phyloP scores from a whole-genome alignment of 2,797 vertebrate species.

The Ambastaia sidthimunki region DNA sequence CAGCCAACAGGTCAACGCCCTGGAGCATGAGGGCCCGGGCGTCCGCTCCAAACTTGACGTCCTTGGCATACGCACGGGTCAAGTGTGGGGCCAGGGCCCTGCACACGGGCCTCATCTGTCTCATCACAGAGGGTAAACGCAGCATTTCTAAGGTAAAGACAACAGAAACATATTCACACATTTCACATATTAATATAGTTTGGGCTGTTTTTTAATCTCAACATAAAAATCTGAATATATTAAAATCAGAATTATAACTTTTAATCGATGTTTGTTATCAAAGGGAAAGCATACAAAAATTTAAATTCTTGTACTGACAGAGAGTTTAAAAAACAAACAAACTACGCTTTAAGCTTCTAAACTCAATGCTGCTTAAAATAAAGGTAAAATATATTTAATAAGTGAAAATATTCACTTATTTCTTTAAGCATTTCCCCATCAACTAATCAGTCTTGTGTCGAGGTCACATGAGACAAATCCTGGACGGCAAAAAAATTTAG shows the following conservation, averaged over 20 bases:
- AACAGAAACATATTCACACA: neutral
- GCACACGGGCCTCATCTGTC: slow-evolving; percentile 85
- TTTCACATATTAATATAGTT: neutral
- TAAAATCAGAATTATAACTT: neutral
- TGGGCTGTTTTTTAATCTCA: neutral
- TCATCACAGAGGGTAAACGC: slow-evolving; percentile 85
- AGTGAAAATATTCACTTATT: neutral
- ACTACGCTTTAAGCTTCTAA: no score
- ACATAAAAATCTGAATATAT: neutral
- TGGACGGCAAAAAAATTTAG: neutral
- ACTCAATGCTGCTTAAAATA: no score
- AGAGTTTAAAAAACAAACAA: no score
- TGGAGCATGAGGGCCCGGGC: slow-evolving; percentile 97
- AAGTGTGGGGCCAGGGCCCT: slow-evolving; percentile 87
- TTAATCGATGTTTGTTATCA: neutral
- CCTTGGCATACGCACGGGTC: slow-evolving; percentile 91
- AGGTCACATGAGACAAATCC: slow-evolving; percentile 1
- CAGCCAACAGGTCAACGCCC: slow-evolving; percentile 96
- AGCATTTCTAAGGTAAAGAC: slow-evolving; percentile 84
- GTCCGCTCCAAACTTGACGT: slow-evolving; percentile 95
- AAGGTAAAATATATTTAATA: neutral
- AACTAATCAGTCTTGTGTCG: neutral
- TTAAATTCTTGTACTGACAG: no score
- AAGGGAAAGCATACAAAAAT: neutral
- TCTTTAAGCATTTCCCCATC: neutral